Base-by-base conservation (phyloP, 1,140 invertebrate genomes). In the Druon quercuslanigerum region DNA sequence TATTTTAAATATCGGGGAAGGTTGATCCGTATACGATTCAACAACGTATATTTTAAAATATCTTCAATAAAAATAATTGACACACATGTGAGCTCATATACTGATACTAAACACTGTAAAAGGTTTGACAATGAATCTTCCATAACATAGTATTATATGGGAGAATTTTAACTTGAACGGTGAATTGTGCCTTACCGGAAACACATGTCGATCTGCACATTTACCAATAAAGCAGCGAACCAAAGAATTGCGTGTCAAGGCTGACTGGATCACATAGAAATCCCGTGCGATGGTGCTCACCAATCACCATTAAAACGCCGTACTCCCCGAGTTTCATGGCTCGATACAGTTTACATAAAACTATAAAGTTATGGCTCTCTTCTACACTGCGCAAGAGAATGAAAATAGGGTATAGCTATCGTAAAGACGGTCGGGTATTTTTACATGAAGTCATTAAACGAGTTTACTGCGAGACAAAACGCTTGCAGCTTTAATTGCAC, bases 271-370 rank as follows among this genome's bases (percentile, higher is more conserved):
- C 73, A 78, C 81, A 81, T 82, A 79, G 54, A 77, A 74, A 77
- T 83, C 74, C 76, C 54, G 81, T 85, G 77, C 81, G 78, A 81
- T 71, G 82, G 50, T 79, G 78, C 78, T 84, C 78, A 82, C 87
- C 87, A 88, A 88, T 88, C 86, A 87, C 87, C 85, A 88, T 88
- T 85, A 88, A 88, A 84, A 79, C 79, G 71, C 83, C 85, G 75
- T 85, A 78, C 75, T 79, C 72, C 51, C 79, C 82, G 72, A 80
- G 82, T 85, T 87, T 88, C 82, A 88, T 85, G 83, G 81, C 86
- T 77, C 85, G 85, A 87, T 88, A 88, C 85, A 88, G 85, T 88
- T 88, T 88, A 88, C 87, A 88, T 88, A 88, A 88, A 88, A 88
- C 87, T 88, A 88, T 88, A 87, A 88, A 88, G 85, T 88, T 88